Evolutionary conservation across 2,113 vertebrate species (phyloP), one percentile per base, ranked within the genome.

Genomic region (Neolamprologus modestus): DNA sequence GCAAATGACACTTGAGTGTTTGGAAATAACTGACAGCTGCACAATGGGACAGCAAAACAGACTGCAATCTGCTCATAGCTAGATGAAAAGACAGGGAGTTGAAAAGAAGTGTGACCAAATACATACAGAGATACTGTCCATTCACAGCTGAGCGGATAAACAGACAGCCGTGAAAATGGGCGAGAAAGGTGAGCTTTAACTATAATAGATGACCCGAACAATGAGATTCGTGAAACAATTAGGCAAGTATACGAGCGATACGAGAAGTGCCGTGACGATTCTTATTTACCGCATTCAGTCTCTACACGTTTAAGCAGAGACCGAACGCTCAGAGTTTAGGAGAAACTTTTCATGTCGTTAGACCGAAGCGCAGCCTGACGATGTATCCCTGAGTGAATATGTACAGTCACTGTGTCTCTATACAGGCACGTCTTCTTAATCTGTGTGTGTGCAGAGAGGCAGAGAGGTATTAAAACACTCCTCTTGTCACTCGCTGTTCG

Each of bases 1-100:
- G 94, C 95, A 94, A 96, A 94, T 94, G 94, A 96, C 94, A 94
- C 92, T 95, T 54, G 47, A 95, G 90, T 91, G 94, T 93, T 95
- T 93, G 66, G 88, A 92, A 95, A 94, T 91, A 95, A 94, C 80
- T 93, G 95, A 95, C 95, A 95, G 95, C 94, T 91, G 92, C 94
- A 95, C 93, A 96, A 96, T 93, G 84, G 91, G 90, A 92, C 92
- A 91, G 88, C 88, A 92, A 93, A 93, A 94, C 92, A 94, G 93
- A 79, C 90, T 88, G 95, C 91, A 94, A 94, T 95, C 95, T 92
- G 93, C 88, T 90, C 88, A 82, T 19, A 81, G 89, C 87, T 17
- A 40, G 82, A 95, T 93, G 92, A 95, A 95, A 93, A 92, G 92
- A 91, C 84, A 91, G 88, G 52, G 66, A 9, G 53, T 21, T 91